A percentile compares a stretch with the other conserved stretches of the same genome.
Evolutionary conservation across 1,140 invertebrate species (phyloP).

Genomic region (Elysia chlorotica): DNA sequence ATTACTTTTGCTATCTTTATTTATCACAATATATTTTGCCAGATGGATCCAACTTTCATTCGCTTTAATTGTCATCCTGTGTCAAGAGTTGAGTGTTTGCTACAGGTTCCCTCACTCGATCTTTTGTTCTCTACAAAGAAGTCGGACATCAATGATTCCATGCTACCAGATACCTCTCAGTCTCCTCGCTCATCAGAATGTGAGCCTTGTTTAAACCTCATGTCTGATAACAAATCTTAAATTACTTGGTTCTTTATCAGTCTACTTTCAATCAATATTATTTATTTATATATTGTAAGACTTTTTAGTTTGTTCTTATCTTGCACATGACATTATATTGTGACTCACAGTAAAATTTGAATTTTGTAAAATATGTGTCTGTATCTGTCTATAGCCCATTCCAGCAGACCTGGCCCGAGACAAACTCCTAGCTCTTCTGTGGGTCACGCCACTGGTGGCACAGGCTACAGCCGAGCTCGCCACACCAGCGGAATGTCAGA

Average conservation of each 20-base stretch:
- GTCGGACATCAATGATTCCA: slow-evolving; percentile 44
- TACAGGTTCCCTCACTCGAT: slow-evolving; percentile 91
- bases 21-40: too few species aligned
- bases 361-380: too few species aligned
- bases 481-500: slow-evolving; percentile 34
- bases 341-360: too few species aligned
- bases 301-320: too few species aligned
- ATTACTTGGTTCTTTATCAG: background rate
- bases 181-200: slow-evolving; percentile 5
- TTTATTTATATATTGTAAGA: too few species aligned
- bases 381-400: too few species aligned
- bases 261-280: too few species aligned
- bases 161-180: slow-evolving; percentile 30
- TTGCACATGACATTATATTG: too few species aligned
- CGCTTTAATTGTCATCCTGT: slow-evolving; percentile 87
- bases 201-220: background rate
- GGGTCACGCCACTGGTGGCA: too few species aligned
- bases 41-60: slow-evolving; percentile 96
- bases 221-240: background rate
- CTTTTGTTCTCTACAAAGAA: slow-evolving; percentile 65
- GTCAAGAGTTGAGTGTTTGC: slow-evolving; percentile 93
- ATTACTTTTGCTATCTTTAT: too few species aligned
- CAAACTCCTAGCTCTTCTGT: too few species aligned
- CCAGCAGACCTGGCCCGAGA: too few species aligned
- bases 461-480: slow-evolving; percentile 9